phyloP scores from a whole-genome alignment of 2,797 vertebrate genomes.

The Cetoscarus ocellatus region DNA sequence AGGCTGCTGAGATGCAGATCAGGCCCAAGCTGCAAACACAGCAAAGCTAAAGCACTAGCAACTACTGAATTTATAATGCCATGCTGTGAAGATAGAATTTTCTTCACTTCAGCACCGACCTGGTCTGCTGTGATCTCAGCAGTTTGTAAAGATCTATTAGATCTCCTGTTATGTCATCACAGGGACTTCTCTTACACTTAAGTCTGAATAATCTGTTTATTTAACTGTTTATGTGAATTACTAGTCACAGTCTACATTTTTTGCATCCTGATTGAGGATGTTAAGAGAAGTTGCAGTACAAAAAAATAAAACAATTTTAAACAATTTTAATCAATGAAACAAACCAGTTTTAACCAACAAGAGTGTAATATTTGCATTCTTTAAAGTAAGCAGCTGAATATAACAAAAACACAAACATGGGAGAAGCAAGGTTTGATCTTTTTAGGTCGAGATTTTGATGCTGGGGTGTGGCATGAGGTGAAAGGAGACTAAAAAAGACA shows the following conservation, averaged over 20 bases:
- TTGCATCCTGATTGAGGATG: not conserved
- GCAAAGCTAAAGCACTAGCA: slow-evolving; percentile 67
- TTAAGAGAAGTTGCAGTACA: too few species aligned
- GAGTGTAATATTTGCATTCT: too few species aligned
- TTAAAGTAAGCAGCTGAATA: too few species aligned
- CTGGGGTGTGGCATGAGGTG: too few species aligned
- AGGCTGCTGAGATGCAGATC: slow-evolving; percentile 67
- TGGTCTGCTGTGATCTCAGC: slow-evolving; percentile 51
- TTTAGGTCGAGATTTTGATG: too few species aligned
- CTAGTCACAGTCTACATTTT: not conserved
- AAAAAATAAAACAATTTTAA: too few species aligned
- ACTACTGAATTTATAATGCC: slow-evolving; percentile 77
- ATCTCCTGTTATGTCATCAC: slow-evolving; percentile 9
- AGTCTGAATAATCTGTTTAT: not conserved
- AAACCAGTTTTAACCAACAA: too few species aligned
- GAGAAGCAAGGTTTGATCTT: too few species aligned
- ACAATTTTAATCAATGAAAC: too few species aligned
- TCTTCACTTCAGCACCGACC: slow-evolving; percentile 35
- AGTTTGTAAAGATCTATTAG: slow-evolving; percentile 38
- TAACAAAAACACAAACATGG: too few species aligned
- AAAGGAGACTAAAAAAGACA: too few species aligned
- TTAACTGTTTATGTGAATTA: not conserved
- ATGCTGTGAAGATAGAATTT: slow-evolving; percentile 43
- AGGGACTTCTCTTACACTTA: not conserved
- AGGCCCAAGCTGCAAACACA: slow-evolving; percentile 64